Evolutionary conservation across 2,113 vertebrate species (phyloP).

Genomic region (Monarcha castaneiventris): DNA sequence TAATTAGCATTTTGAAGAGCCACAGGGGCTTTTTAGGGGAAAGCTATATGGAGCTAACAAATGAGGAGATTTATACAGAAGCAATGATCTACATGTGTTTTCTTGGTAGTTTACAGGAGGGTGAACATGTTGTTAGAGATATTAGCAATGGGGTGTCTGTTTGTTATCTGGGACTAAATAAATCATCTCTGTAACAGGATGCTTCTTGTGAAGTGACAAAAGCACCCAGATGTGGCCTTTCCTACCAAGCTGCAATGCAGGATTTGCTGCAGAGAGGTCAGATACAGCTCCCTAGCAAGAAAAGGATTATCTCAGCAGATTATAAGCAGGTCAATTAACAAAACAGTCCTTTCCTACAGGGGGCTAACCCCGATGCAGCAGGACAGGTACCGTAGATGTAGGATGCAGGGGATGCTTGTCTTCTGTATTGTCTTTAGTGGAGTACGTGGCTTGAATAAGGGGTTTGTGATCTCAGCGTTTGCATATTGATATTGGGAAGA

Average conservation of each 20-base stretch:
- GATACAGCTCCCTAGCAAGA: not conserved
- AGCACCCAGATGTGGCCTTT: not conserved
- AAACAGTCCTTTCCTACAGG: not conserved
- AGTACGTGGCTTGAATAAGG: not conserved
- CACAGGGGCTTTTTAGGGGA: not conserved
- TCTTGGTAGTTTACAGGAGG: not conserved
- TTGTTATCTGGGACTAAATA: not conserved
- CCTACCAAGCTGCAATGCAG: not conserved
- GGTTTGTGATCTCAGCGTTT: not conserved
- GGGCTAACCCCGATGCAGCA: accelerated
- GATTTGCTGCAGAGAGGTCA: not conserved
- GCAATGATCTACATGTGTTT: not conserved
- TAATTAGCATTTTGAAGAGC: constrained; percentile 14
- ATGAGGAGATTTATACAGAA: not conserved
- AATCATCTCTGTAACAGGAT: not conserved
- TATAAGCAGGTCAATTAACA: not conserved
- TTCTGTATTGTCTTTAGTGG: not conserved
- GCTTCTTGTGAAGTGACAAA: constrained; percentile 9
- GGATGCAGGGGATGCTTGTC: not conserved
- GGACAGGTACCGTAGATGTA: not conserved
- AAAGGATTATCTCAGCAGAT: not conserved
- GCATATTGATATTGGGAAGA: not conserved
- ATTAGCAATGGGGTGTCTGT: not conserved
- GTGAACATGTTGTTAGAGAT: not conserved
- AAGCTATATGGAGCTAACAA: not conserved